Evolutionary conservation across 2,888 invertebrate genomes (phyloP).

Genomic region (Sphaerophoria taeniata): DNA sequence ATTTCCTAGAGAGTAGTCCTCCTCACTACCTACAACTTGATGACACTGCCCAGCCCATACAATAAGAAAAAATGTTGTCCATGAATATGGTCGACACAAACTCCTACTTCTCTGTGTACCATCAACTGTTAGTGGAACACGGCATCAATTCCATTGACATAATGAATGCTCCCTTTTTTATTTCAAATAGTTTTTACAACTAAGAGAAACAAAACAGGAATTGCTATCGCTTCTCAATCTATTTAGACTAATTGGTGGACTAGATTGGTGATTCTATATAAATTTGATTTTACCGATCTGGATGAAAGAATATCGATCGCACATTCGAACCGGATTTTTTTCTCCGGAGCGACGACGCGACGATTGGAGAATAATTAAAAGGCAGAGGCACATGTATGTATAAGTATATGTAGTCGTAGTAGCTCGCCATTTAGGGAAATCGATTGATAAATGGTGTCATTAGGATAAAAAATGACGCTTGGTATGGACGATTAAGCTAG

Average conservation of each 20-base stretch:
- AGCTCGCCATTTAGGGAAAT: conserved; percentile 23
- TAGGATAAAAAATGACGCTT: conserved; percentile 27
- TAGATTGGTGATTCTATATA: conserved; percentile 34
- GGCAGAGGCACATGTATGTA: conserved; percentile 6
- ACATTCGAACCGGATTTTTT: conserved; percentile 39
- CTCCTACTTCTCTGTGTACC: too few species aligned
- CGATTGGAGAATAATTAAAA: conserved; percentile 38
- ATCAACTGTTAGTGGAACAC: too few species aligned
- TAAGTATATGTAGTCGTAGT: background rate
- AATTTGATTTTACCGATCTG: conserved; percentile 19
- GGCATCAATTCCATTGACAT: too few species aligned
- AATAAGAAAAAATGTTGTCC: too few species aligned
- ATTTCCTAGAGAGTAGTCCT: too few species aligned
- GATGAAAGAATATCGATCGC: conserved; percentile 16
- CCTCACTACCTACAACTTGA: too few species aligned
- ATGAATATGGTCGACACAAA: too few species aligned
- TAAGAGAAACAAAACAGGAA: conserved; percentile 49
- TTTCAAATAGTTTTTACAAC: background rate
- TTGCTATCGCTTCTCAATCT: conserved; percentile 52
- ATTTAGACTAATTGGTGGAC: conserved; percentile 64
- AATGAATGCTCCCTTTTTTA: too few species aligned
- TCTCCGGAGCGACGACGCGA: background rate
- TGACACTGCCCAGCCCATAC: too few species aligned
- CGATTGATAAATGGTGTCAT: conserved; percentile 30
- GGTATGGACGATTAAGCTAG: background rate